These are phyloP conservation scores for Dryoscopus gambensis DNA, from an alignment of 2,113 vertebrate genomes.

Conservation along the genomic window DNA sequence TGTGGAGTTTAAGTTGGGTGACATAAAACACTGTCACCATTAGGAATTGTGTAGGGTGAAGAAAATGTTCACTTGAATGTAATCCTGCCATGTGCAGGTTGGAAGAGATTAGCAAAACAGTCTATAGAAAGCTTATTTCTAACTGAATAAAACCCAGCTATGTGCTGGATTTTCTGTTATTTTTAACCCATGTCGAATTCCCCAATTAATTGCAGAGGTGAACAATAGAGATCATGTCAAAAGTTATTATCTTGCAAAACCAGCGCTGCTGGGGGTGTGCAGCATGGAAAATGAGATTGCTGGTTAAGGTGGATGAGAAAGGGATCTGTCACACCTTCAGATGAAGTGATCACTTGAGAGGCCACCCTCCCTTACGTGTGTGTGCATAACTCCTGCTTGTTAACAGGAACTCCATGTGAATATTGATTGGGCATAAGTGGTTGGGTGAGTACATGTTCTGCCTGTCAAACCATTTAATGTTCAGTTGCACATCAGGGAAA, in stretches of 20 bases:
- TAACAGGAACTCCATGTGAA: background rate
- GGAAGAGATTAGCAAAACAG: background rate
- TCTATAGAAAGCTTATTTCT: background rate
- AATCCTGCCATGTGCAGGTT: background rate
- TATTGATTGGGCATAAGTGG: constrained; percentile 42
- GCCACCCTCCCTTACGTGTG: background rate
- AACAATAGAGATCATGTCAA: background rate
- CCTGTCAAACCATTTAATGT: constrained; percentile 23
- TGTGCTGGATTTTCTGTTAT: background rate
- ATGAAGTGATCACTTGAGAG: background rate
- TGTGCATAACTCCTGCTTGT: background rate
- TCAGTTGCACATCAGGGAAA: background rate
- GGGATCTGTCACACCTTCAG: background rate
- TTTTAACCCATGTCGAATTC: background rate
- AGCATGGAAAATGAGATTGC: background rate
- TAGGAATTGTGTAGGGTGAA: background rate
- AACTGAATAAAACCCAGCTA: background rate
- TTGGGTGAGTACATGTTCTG: background rate
- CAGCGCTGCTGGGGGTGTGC: background rate
- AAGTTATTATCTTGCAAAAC: background rate
- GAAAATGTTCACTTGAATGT: background rate
- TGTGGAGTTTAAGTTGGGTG: background rate
- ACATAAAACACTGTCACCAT: background rate
- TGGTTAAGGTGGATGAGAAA: background rate
- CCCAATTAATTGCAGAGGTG: background rate